These are phyloP conservation scores for Apus apus DNA, from an alignment of 2,113 vertebrate species.

Conservation along the genomic window DNA sequence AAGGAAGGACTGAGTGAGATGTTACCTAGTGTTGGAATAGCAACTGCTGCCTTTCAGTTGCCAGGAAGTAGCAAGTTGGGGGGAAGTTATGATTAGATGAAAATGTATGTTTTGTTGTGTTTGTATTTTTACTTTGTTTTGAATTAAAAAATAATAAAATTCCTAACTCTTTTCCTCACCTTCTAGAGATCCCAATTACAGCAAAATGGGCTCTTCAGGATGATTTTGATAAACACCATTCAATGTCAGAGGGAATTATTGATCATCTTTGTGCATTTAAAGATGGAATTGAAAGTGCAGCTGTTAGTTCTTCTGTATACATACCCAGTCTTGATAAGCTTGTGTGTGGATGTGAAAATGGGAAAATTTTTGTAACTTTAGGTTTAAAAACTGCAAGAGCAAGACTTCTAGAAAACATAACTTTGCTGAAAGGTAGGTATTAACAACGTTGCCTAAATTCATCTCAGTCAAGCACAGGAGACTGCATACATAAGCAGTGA, in stretches of 20 bases:
- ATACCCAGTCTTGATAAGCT: constrained; percentile 75
- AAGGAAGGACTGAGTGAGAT: not conserved
- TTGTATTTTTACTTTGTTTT: not conserved
- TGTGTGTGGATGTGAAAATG: constrained; percentile 81
- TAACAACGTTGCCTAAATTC: not conserved
- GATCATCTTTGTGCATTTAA: constrained; percentile 51
- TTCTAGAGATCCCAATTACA: constrained; percentile 75
- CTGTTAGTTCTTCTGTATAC: constrained; percentile 76
- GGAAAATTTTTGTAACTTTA: constrained; percentile 71
- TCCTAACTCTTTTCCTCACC: not conserved
- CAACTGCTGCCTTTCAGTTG: not conserved
- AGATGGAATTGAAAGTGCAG: not conserved
- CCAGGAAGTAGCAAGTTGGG: no score
- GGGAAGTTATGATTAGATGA: not conserved
- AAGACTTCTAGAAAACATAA: constrained; percentile 66
- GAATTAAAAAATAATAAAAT: not conserved
- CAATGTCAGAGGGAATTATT: constrained; percentile 61
- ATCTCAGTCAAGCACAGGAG: not conserved
- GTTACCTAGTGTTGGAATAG: not conserved
- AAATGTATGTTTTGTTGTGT: not conserved
- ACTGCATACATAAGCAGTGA: not conserved
- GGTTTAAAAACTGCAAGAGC: constrained; percentile 75
- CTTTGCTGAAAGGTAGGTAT: constrained; percentile 69
- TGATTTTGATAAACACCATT: constrained; percentile 70
- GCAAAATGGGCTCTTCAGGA: constrained; percentile 75